These are phyloP conservation scores for Sycobia sp. DNA, from an alignment of 1,140 invertebrate genomes.

Conservation along the genomic window DNA sequence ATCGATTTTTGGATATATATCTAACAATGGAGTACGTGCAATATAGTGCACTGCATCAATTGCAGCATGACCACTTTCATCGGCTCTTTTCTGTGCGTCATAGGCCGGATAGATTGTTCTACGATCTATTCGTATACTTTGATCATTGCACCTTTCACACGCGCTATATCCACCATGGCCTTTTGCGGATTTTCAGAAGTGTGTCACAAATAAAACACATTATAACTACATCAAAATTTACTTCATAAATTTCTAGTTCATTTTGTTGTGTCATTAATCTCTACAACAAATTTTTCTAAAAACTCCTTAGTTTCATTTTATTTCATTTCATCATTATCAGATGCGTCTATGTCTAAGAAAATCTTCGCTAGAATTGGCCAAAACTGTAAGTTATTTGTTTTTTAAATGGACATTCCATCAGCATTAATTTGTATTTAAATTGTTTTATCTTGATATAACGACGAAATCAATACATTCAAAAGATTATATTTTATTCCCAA, in stretches of 20 bases:
- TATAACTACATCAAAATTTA: constrained; percentile 15
- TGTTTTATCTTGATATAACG: too few species aligned
- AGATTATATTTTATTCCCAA: too few species aligned
- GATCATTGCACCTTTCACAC: constrained; percentile 30
- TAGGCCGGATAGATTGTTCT: constrained; percentile 11
- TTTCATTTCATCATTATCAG: constrained; percentile 31
- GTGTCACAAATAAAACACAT: constrained; percentile 36
- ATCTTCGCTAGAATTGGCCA: constrained; percentile 38
- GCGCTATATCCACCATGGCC: constrained; percentile 28
- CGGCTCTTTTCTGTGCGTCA: constrained; percentile 10
- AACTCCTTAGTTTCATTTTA: constrained; percentile 21
- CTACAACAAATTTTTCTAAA: constrained; percentile 26
- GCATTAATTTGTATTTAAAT: constrained; percentile 36
- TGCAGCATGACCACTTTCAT: constrained; percentile 5
- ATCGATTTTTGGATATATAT: background rate
- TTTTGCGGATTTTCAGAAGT: constrained; percentile 33
- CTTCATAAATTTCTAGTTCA: constrained; percentile 13
- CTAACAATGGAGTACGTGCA: background rate
- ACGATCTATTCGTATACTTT: background rate
- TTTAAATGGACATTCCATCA: constrained; percentile 37
- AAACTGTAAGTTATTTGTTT: constrained; percentile 34
- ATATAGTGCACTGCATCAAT: constrained; percentile 20
- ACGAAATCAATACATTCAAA: too few species aligned
- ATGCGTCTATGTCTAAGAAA: constrained; percentile 9
- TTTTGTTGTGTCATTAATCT: constrained; percentile 13